Conservation (phyloP, 2,113 vertebrate genomes). For the Salvelinus alpinus region DNA sequence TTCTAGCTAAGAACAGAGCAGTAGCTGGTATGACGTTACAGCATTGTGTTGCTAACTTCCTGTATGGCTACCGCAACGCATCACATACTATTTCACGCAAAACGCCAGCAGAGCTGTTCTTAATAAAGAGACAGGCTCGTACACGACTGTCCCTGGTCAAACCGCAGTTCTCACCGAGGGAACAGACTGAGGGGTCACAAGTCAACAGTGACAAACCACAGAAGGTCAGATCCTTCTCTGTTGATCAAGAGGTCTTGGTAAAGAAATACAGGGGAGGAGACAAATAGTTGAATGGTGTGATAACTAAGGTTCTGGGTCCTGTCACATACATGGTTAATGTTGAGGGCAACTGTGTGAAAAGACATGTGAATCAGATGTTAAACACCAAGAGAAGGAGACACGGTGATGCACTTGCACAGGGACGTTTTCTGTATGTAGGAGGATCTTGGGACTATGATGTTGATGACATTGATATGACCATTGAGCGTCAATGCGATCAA, state of each 20-base stretch:
- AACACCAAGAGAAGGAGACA: background rate
- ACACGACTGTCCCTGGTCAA: conserved; percentile 4
- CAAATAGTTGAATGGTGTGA: conserved; percentile 8
- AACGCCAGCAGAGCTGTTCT: conserved; percentile 1
- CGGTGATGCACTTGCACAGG: too few relatives aligned
- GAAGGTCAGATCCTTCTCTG: background rate
- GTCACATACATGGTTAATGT: conserved; percentile 29
- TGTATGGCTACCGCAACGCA: background rate
- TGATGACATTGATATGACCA: too few relatives aligned
- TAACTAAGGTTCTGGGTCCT: conserved; percentile 22
- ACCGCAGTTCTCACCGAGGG: background rate
- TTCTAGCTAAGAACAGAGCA: background rate
- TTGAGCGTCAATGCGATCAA: too few relatives aligned
- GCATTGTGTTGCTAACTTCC: background rate
- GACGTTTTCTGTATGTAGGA: too few relatives aligned
- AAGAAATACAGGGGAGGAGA: conserved; percentile 35
- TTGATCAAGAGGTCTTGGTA: conserved; percentile 19
- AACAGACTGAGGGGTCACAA: background rate
- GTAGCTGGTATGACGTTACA: background rate
- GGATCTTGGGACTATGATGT: too few relatives aligned
- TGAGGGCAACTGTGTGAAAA: conserved; percentile 28
- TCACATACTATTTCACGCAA: background rate
- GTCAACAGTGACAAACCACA: background rate
- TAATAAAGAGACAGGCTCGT: background rate
- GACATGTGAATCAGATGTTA: conserved; percentile 28